phyloP scores from a whole-genome alignment of 2,797 vertebrate genomes.

The Scolopax bukidnonensis region DNA sequence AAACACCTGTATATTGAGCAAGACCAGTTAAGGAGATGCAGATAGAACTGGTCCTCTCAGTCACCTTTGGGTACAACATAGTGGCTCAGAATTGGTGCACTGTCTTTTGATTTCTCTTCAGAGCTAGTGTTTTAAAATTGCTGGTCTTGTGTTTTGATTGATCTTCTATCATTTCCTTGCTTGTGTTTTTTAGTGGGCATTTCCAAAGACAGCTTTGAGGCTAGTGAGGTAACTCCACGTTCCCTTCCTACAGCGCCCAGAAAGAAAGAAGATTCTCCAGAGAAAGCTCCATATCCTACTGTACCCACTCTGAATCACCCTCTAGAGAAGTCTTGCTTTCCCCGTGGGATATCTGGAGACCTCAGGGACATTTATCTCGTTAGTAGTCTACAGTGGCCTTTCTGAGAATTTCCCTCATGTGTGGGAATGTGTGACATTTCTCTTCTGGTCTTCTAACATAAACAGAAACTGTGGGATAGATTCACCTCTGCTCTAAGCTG shows the following conservation, averaged over 20 bases:
- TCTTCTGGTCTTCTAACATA: neutral
- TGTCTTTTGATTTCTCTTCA: neutral
- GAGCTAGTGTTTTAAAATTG: neutral
- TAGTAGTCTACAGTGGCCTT: neutral
- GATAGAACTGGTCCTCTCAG: neutral
- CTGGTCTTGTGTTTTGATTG: neutral
- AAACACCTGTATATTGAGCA: neutral
- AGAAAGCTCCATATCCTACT: neutral
- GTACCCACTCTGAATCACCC: neutral
- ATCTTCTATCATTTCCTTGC: neutral
- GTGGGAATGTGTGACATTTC: neutral
- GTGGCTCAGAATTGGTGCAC: neutral
- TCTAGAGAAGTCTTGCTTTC: neutral
- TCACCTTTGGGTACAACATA: neutral
- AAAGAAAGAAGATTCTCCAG: neutral
- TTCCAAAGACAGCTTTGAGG: neutral
- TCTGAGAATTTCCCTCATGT: neutral
- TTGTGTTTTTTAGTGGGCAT: neutral
- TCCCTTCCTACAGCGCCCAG: neutral
- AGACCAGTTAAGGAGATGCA: neutral
- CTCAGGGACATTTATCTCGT: neutral
- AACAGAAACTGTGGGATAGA: neutral
- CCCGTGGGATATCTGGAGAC: neutral
- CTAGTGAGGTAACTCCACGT: neutral
- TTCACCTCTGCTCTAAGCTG: neutral